Evolutionary conservation across 2,113 vertebrate species (phyloP).

Genomic region (Dipodomys spectabilis): DNA sequence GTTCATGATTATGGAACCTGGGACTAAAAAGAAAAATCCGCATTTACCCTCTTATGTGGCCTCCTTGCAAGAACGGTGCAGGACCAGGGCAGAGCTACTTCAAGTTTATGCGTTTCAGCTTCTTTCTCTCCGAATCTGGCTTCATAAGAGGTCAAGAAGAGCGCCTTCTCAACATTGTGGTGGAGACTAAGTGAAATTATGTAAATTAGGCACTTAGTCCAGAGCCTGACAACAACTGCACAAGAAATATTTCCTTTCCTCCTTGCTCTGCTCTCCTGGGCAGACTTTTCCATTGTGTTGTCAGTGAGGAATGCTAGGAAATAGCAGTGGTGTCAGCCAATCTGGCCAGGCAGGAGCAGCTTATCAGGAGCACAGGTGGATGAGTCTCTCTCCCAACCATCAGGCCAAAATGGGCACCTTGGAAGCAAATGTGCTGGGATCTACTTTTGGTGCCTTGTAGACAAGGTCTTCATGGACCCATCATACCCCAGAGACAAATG

Average conservation of each 20-base stretch:
- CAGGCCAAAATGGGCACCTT: not conserved
- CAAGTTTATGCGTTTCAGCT: not conserved
- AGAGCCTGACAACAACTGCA: not conserved
- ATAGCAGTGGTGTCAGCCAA: not conserved
- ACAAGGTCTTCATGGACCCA: not conserved
- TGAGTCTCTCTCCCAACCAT: not conserved
- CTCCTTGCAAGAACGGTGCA: not conserved
- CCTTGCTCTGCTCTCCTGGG: not conserved
- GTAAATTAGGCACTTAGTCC: constrained; percentile 36
- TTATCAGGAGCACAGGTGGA: not conserved
- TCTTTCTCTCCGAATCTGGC: not conserved
- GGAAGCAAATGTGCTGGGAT: not conserved
- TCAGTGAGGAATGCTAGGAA: not conserved
- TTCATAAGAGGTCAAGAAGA: constrained; percentile 2
- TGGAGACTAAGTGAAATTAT: constrained; percentile 22
- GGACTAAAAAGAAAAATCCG: not conserved
- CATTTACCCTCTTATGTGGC: fast-evolving
- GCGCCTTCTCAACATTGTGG: not conserved
- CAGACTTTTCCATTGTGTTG: not conserved
- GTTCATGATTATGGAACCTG: not conserved
- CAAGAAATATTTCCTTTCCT: not conserved
- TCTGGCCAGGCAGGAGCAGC: not conserved
- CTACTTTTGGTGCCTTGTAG: too few relatives aligned
- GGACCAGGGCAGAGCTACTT: not conserved
- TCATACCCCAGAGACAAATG: not conserved